Conservation (phyloP, 1,140 invertebrate genomes). For the Polyergus mexicanus region DNA sequence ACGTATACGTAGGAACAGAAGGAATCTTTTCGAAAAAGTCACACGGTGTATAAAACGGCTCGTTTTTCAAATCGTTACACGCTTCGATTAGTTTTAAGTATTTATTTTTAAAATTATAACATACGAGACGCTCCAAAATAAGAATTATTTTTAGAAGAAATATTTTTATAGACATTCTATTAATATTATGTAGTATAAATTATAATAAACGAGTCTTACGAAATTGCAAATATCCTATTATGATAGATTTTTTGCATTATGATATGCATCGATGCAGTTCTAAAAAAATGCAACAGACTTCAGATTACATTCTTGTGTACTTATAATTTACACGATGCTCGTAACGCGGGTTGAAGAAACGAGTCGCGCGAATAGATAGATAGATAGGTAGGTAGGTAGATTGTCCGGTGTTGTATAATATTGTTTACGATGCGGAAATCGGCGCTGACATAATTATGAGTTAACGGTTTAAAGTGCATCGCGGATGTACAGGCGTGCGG, state of each 20-base stretch:
- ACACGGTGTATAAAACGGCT: constrained; percentile 15
- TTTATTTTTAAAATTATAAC: background rate
- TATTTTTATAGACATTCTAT: no score
- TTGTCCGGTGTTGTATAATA: constrained; percentile 30
- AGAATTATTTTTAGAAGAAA: no score
- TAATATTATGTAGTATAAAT: no score
- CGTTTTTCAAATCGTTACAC: constrained; percentile 36
- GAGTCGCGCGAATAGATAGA: constrained; percentile 31
- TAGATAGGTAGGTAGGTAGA: background rate
- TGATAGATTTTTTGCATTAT: constrained; percentile 24
- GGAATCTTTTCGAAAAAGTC: background rate
- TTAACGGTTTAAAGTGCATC: constrained; percentile 64
- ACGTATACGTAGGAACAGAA: constrained; percentile 1
- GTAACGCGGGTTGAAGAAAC: constrained; percentile 35
- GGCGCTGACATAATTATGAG: constrained; percentile 48
- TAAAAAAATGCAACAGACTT: background rate
- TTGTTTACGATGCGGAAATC: constrained; percentile 48
- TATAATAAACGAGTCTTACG: background rate
- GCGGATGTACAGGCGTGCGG: constrained; percentile 61
- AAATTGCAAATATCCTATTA: background rate
- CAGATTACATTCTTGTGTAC: background rate
- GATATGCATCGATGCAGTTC: no score
- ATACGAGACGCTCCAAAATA: no score
- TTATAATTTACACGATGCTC: background rate
- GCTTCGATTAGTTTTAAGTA: background rate